Evolutionary conservation across 2,888 invertebrate genomes (phyloP).

Genomic region (Augochlorella aurata): DNA sequence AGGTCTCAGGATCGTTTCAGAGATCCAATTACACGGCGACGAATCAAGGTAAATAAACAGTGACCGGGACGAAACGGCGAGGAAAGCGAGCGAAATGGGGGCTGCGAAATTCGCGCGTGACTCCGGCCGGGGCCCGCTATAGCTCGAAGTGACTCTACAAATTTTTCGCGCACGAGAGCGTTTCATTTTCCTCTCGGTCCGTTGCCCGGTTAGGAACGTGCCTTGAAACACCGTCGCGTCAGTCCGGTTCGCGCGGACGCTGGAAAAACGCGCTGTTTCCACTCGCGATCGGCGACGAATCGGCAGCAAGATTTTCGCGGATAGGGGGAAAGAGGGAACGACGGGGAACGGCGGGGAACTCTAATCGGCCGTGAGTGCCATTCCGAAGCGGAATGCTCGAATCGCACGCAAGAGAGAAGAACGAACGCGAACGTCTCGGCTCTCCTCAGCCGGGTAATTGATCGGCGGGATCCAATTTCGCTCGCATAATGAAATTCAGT

Average conservation of each 20-base stretch:
- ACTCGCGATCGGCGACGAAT: constrained; percentile 17
- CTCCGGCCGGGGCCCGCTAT: too few species aligned
- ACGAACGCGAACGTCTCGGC: constrained; percentile 41
- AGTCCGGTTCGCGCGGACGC: neutral
- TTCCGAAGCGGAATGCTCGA: constrained; percentile 29
- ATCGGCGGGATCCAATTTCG: constrained; percentile 74
- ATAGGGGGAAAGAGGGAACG: neutral
- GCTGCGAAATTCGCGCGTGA: too few species aligned
- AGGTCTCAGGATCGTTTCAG: too few species aligned
- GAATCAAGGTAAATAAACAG: too few species aligned
- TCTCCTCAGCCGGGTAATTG: constrained; percentile 70
- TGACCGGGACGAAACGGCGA: too few species aligned
- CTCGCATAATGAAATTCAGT: constrained; percentile 72
- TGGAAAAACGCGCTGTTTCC: constrained; percentile 2
- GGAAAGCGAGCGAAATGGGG: too few species aligned
- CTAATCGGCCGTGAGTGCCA: constrained; percentile 61
- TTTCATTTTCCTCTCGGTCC: neutral
- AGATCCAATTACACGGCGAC: too few species aligned
- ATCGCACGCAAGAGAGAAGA: constrained; percentile 2
- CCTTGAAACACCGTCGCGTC: neutral
- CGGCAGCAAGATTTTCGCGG: constrained; percentile 44
- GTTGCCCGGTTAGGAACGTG: neutral
- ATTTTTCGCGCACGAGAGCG: constrained; percentile 6
- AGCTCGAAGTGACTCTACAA: neutral
- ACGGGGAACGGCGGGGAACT: constrained; percentile 11